Percentiles rank a stretch among this genome's conserved stretches.
phyloP scores from a whole-genome alignment of 2,113 vertebrate species.

The Ceyx melanurus region DNA sequence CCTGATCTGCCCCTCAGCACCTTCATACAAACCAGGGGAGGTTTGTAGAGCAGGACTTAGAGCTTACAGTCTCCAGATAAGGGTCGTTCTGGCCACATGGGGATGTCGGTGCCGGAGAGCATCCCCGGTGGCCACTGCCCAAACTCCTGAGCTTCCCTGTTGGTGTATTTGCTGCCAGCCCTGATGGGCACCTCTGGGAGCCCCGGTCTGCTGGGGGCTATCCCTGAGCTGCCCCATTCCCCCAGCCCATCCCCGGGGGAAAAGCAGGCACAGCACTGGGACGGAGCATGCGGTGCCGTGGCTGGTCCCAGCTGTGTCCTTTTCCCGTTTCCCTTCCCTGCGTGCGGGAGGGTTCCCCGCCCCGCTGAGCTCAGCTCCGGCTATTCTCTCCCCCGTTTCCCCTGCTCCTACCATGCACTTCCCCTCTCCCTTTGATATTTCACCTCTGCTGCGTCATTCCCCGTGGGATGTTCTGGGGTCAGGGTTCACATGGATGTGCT shows the following conservation, averaged over 20 bases:
- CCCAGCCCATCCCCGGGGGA: background rate
- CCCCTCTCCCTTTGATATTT: conserved; percentile 43
- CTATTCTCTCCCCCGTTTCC: conserved; percentile 62
- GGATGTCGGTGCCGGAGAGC: rapidly evolving
- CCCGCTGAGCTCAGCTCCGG: conserved; percentile 68
- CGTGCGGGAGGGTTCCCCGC: background rate
- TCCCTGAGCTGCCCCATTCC: background rate
- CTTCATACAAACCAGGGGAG: background rate
- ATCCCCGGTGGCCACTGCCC: background rate
- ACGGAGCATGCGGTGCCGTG: background rate
- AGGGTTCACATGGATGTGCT: background rate
- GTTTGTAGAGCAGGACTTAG: rapidly evolving
- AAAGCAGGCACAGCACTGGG: background rate
- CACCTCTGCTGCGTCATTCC: conserved; percentile 40
- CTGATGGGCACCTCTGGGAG: rapidly evolving
- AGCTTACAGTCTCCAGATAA: rapidly evolving
- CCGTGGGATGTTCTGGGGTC: background rate
- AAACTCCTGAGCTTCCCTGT: rapidly evolving
- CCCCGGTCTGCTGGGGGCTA: background rate
- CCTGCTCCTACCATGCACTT: conserved; percentile 55
- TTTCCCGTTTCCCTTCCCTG: conserved; percentile 43
- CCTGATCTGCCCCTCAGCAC: rapidly evolving
- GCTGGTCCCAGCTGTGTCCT: conserved; percentile 63
- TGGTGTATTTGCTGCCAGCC: background rate
- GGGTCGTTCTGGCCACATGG: background rate